Evolutionary conservation across 2,888 invertebrate species (phyloP), one percentile per base, ranked within the genome.

Genomic region (Heteropelma amictum): DNA sequence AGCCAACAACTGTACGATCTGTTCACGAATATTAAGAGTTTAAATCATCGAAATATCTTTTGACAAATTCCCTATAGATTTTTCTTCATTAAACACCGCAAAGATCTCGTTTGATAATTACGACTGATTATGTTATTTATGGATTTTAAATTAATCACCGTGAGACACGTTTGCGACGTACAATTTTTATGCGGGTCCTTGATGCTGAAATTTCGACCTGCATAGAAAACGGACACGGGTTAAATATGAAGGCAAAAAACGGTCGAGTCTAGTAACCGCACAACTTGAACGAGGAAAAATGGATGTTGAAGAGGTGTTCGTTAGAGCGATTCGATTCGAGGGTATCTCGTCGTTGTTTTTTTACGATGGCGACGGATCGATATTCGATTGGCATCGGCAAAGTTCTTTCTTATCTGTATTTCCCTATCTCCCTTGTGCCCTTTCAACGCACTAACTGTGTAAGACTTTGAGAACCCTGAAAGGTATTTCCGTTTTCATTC

Each of bases 241-340:
- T 40, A n/a, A 7, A 21, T 10, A 23, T 17, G 7, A 5, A 10
- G 30, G 51, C 7, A 4, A 17, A 26, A 40, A 6, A 28, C 10
- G 12, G 10, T 47, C n/a, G 26, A n/a, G n/a, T n/a, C n/a, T 17
- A 17, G 45, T 14, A 19, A 23, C 42, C 21, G 17, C 26, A 23
- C 17, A 10, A 5, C 28, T 42, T 69, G 70, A 70, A 75, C 70
- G 70, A 40, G 42, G 70, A 75, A 75, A 65, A 75, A 75, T 75
- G 60, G 74, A 40, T 26, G 65, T n/a, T 70, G 70, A 70, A 75
- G 74, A 75, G 74, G 49, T 33, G 64, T 64, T 75, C 70, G 74
- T 75, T 75, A 75, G 70, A 21, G 45, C 40, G 45, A 60, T 70
- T 73, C 60, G 51, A 51, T 23, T 72, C 60, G 72, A 26, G 58